Evolutionary conservation across 2,888 invertebrate genomes (phyloP), one percentile per base, ranked within the genome.

Genomic region (Tetragonula carbonaria): DNA sequence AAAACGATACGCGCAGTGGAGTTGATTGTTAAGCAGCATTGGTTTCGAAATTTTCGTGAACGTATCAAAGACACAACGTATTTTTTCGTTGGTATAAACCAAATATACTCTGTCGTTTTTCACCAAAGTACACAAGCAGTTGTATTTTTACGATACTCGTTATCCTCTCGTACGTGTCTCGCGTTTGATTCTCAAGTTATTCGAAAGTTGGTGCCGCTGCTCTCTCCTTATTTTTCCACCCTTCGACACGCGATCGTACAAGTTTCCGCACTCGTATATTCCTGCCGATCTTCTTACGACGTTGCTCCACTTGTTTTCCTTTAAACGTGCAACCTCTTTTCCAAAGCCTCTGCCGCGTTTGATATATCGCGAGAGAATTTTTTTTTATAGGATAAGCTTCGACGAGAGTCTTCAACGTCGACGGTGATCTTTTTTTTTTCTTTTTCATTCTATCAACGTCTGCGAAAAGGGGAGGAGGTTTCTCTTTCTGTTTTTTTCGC

Each of bases 281-380:
- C 70, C 59, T 68, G 74, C 71, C 78, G 65, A 74, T 80, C 59
- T 72, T 50, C 57, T 68, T 62, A 67, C 75, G 66, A 75, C 57
- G 38, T 72, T 66, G 59, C 38, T 72, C 76, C 57, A 75, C 66
- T 66, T 80, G 74, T 55, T 80, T 80, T 71, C 59, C 82, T 86
- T 74, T 76, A 76, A 83, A 81, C 81, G 68, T 33, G 53, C 55
- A 65, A 38, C 50, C 45, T 38, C 23, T 21, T 18, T 33, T 72
- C 62, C 16, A 50, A 57, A 76, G 62, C 72, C 68, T 76, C 68
- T 63, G 50, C 14, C 68, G 11, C 51, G 53, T 33, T 23, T 18
- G 23, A 33, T 33, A 57, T 14, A 59, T 50, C 28, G 0, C 1
- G 23, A 5, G 72, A 28, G 53, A 78, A 78, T 73, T 65, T 57